Conservation (phyloP, 2,888 invertebrate genomes). For the Nebria salina region DNA sequence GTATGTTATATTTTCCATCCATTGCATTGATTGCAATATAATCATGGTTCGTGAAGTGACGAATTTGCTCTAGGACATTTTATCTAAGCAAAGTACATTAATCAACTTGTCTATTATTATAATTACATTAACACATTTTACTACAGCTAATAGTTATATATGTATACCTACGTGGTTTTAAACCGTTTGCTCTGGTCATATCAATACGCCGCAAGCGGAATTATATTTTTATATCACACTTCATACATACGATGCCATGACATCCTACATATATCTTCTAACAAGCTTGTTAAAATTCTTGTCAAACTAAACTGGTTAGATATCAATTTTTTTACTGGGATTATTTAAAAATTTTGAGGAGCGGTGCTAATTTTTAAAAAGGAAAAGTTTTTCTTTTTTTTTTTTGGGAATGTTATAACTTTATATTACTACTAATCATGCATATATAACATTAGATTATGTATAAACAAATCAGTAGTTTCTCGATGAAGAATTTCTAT, state of each 20-base stretch:
- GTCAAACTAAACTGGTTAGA: not conserved
- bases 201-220: not conserved
- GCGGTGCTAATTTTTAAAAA: not conserved
- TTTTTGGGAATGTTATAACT: too few species aligned
- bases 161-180: not conserved
- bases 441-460: too few species aligned
- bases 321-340: not conserved
- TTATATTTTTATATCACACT: constrained; percentile 6
- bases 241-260: not conserved
- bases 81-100: constrained; percentile 22
- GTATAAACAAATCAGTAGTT: too few species aligned
- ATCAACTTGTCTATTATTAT: constrained; percentile 30
- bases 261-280: constrained; percentile 11
- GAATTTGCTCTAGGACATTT: constrained; percentile 25
- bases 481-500: too few species aligned
- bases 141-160: constrained; percentile 13
- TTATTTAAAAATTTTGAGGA: not conserved
- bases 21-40: constrained; percentile 20
- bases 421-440: too few species aligned
- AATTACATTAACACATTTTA: constrained; percentile 26
- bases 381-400: not conserved
- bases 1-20: constrained; percentile 27
- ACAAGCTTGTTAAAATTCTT: constrained; percentile 14
- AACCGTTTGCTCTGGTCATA: not conserved
- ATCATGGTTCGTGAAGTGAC: constrained; percentile 20